Percentiles rank a stretch among this genome's conserved stretches.
Evolutionary conservation across 2,797 vertebrate genomes (phyloP).

Genomic region (Rhinogobio ventralis): DNA sequence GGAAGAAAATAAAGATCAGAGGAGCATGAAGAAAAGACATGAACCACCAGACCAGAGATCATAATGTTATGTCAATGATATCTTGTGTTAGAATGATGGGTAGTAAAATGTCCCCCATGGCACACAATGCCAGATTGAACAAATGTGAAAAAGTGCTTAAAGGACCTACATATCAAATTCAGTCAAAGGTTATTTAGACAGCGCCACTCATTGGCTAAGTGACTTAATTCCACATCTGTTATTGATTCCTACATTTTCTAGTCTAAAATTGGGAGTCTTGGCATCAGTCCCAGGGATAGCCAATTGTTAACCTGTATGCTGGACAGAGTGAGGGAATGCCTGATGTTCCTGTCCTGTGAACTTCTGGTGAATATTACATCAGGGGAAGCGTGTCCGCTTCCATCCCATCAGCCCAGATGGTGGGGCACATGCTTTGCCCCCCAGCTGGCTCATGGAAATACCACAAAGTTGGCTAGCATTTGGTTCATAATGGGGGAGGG

Average conservation of each 20-base stretch:
- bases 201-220: background rate
- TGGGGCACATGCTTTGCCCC: conserved; percentile 40
- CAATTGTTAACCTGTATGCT: conserved; percentile 43
- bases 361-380: conserved; percentile 57
- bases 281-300: conserved; percentile 18
- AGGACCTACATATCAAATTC: background rate
- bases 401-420: conserved; percentile 58
- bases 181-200: background rate
- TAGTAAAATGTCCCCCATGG: background rate
- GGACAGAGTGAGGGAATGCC: conserved; percentile 41
- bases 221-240: background rate
- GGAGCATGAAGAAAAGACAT: conserved; percentile 6
- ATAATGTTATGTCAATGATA: background rate
- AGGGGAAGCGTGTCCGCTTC: conserved; percentile 41
- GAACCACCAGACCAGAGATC: conserved; percentile 18
- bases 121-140: background rate
- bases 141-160: background rate
- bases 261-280: background rate
- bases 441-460: conserved; percentile 55
- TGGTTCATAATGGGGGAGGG: conserved; percentile 35
- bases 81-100: background rate
- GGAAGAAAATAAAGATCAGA: conserved; percentile 1
- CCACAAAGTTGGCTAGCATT: conserved; percentile 50
- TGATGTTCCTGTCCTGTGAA: conserved; percentile 60
- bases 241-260: conserved; percentile 28